A percentile compares a stretch with the other conserved stretches of the same genome.
Evolutionary conservation across 1,140 invertebrate species (phyloP).

Genomic region (Gonioctena quinquepunctata): DNA sequence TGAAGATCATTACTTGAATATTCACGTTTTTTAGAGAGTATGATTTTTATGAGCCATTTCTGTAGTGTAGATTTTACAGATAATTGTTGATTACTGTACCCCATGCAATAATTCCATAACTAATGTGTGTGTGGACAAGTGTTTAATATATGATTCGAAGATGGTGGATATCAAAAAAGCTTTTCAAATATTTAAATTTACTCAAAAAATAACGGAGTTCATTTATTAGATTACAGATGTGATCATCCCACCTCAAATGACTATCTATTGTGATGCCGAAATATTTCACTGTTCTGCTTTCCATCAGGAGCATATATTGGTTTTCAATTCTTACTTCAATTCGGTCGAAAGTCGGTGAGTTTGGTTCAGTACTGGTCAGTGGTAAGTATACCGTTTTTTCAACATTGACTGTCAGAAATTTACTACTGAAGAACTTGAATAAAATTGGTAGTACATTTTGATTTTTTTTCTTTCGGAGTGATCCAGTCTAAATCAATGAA

Average conservation of each 20-base stretch:
- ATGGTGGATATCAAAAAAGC: not conserved
- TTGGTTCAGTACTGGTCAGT: not conserved
- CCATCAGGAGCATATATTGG: not conserved
- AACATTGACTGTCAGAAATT: no score
- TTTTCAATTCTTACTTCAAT: not conserved
- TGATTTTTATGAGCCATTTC: no score
- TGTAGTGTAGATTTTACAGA: not conserved
- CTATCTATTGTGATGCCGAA: constrained; percentile 8
- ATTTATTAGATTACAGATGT: not conserved
- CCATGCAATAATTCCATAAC: not conserved
- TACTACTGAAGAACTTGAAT: no score
- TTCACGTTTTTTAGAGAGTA: not conserved
- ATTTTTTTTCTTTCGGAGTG: not conserved
- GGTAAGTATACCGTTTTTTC: no score
- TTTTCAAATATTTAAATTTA: constrained; percentile 9
- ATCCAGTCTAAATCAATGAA: not conserved
- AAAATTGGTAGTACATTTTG: not conserved
- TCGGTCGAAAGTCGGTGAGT: not conserved
- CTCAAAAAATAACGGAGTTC: constrained; percentile 1
- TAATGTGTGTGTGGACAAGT: not conserved
- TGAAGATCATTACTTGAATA: constrained; percentile 1
- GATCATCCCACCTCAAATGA: constrained; percentile 9
- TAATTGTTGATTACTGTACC: not conserved
- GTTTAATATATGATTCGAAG: not conserved
- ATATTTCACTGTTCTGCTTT: constrained; percentile 5